Percentiles rank a stretch among this genome's conserved stretches.
Evolutionary conservation across 2,888 invertebrate species (phyloP).

Genomic region (Sinodicranocentrus sp.): DNA sequence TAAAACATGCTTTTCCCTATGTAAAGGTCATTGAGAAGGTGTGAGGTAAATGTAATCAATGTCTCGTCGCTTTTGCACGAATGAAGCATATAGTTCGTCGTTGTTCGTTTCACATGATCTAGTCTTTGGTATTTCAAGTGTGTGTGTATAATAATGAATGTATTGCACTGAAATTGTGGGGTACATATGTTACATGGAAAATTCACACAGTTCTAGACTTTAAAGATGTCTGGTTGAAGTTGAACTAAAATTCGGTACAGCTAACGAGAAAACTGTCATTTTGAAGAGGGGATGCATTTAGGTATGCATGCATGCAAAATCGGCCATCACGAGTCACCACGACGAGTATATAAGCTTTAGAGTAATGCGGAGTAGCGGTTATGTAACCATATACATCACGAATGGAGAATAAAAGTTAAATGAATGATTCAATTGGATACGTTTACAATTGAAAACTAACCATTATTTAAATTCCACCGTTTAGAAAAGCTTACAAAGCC

Average conservation of each 20-base stretch:
- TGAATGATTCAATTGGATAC: neutral
- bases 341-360: constrained; percentile 23
- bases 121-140: neutral
- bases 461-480: neutral
- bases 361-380: constrained; percentile 24
- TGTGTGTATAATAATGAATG: neutral
- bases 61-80: constrained; percentile 17
- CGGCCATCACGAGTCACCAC: constrained; percentile 54
- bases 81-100: neutral
- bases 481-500: neutral
- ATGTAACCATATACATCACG: constrained; percentile 41
- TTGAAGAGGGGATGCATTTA: constrained; percentile 9
- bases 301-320: constrained; percentile 49
- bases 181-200: neutral
- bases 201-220: neutral
- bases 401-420: neutral
- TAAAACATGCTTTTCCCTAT: constrained; percentile 44
- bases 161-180: neutral
- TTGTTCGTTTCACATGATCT: constrained; percentile 19
- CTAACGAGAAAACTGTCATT: neutral
- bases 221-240: neutral
- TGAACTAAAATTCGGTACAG: neutral
- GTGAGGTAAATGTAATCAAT: constrained; percentile 32
- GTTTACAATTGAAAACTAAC: neutral
- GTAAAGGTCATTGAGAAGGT: constrained; percentile 49